Base-by-base conservation (phyloP, 1,140 invertebrate species). In the Trissolcus basalis region DNA sequence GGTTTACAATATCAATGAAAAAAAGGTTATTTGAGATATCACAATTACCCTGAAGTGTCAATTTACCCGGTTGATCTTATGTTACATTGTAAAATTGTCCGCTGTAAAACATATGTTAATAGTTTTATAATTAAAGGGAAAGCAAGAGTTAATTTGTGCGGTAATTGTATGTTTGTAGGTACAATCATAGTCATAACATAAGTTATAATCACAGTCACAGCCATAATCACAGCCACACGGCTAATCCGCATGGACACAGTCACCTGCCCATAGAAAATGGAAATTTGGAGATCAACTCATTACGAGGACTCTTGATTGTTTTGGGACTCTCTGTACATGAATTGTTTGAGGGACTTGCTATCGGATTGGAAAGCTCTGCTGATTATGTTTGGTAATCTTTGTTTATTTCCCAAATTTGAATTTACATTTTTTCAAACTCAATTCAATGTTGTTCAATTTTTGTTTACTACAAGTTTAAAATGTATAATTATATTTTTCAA, bases 251-350 rank as follows among this genome's bases (percentile, higher is more conserved):
- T 15, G 85, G 82, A 3, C 89, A 90, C 63, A 83, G 83, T 48
- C 90, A 92, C 67, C 65, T 89, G 36, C 83, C 83, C 19, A 82
- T 84, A 2, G 71, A 80, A 15, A 77, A 86, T n/a, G 90, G 89
- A 0, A 92, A 92, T 79, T 89, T 91, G 47, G 88, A 93, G 14
- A 90, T 92, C 16, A 90, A 92, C 44, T 92, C 93, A 9, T 85
- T 96, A 7, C 87, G 94, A 60, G 93, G 94, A 15, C 83, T 96
- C 12, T 87, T 96, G 45, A 93, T 97, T 56, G 94, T 97, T 0
- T 86, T 96, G 15, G 96, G 96, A 0, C 89, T 98, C 9, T 96
- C 96, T 4, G 92, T 97, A 54, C 96, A 98, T 82, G 95, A 96
- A 75, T 88, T 97, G 0, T 96, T 98, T 81, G 96, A 98, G 90